Evolutionary conservation across 2,888 invertebrate genomes (phyloP).

Genomic region (Melanargia galathea): DNA sequence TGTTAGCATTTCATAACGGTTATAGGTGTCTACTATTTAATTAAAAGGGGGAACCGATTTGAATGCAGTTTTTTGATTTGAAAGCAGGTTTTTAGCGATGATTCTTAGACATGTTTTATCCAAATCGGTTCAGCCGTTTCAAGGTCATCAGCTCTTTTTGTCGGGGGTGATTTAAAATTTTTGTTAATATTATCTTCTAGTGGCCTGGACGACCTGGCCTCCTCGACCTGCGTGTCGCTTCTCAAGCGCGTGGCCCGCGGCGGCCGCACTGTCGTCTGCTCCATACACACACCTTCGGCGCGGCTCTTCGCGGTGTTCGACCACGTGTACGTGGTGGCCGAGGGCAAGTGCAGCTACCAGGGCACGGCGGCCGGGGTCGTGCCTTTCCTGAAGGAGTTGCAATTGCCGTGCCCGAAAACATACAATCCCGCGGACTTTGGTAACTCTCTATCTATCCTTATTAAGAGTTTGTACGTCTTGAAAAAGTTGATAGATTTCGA

Average conservation of each 20-base stretch:
- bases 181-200: slow-evolving; percentile 71
- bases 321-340: slow-evolving; percentile 93
- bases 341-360: slow-evolving; percentile 95
- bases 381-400: slow-evolving; percentile 89
- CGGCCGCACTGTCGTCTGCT: slow-evolving; percentile 96
- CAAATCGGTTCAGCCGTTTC: no score
- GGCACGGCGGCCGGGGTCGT: slow-evolving; percentile 90
- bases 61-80: no score
- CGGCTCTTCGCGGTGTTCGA: slow-evolving; percentile 95
- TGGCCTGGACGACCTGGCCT: slow-evolving; percentile 95
- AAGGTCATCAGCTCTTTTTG: no score
- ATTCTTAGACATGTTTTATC: no score
- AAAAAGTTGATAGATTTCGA: no score
- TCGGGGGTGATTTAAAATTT: no score
- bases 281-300: slow-evolving; percentile 98
- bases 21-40: no score
- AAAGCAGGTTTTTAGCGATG: no score
- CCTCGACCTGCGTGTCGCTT: slow-evolving; percentile 92
- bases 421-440: slow-evolving; percentile 98
- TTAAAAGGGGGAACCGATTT: no score
- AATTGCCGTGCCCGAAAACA: slow-evolving; percentile 92
- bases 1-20: no score
- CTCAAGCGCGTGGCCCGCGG: slow-evolving; percentile 92
- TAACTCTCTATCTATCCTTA: slow-evolving; percentile 60
- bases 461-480: neutral